Conservation (phyloP, 2,113 vertebrate genomes). For the Electrona antarctica region DNA sequence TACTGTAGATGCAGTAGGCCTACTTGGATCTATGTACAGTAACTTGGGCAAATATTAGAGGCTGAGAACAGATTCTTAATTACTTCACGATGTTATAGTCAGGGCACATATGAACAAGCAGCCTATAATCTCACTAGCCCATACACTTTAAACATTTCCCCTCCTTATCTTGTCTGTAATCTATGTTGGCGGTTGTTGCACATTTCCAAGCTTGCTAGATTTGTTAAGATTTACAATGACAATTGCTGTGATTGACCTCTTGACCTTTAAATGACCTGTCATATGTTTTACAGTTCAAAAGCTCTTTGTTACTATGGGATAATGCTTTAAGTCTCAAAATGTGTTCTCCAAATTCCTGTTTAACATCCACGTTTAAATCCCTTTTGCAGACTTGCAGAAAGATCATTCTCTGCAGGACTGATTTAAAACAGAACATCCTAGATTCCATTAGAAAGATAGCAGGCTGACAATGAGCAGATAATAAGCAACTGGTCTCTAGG, state of each 20-base stretch:
- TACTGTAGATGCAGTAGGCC: not conserved
- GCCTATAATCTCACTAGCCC: not conserved
- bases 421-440: not conserved
- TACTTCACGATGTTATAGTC: not conserved
- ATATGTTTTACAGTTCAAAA: constrained; percentile 15
- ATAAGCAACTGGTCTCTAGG: not conserved
- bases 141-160: not conserved
- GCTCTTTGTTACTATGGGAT: not conserved
- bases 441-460: not conserved
- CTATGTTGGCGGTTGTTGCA: not conserved
- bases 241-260: not conserved
- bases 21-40: not conserved
- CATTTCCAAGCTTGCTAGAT: not conserved
- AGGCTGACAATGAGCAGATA: not conserved
- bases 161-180: not conserved
- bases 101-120: not conserved
- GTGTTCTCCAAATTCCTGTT: not conserved
- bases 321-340: not conserved
- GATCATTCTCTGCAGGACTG: not conserved
- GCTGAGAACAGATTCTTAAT: not conserved
- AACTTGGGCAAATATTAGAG: not conserved
- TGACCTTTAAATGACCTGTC: constrained; percentile 7
- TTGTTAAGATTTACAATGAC: not conserved
- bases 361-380: not conserved
- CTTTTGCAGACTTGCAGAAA: constrained; percentile 7